phyloP scores from a whole-genome alignment of 2,113 vertebrate species.

The Pteropus alecto region DNA sequence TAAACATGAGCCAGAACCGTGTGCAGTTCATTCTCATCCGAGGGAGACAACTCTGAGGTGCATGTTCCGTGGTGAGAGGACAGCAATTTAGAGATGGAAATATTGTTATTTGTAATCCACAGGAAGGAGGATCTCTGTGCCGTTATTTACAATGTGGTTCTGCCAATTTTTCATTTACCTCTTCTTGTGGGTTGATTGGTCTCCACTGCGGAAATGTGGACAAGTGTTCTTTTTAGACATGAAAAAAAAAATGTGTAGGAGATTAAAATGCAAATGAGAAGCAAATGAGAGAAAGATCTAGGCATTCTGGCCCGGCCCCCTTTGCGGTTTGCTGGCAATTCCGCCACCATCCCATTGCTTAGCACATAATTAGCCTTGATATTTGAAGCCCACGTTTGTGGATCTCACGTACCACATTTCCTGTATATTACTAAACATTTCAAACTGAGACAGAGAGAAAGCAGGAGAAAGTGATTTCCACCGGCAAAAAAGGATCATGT shows the following conservation, averaged over 20 bases:
- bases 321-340: background rate
- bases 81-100: background rate
- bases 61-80: rapidly evolving
- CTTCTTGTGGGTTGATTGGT: background rate
- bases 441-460: slow-evolving; percentile 65
- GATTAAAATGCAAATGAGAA: slow-evolving; percentile 40
- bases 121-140: background rate
- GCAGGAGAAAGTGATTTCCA: slow-evolving; percentile 67
- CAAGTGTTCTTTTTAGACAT: background rate
- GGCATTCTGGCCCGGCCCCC: background rate
- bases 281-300: background rate
- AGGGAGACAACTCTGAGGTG: background rate
- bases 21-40: rapidly evolving
- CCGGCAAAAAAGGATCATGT: slow-evolving; percentile 22
- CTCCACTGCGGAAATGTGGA: background rate
- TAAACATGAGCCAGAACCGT: background rate
- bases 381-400: slow-evolving; percentile 39
- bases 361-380: slow-evolving; percentile 75
- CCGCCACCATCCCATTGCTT: slow-evolving; percentile 48
- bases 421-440: slow-evolving; percentile 44
- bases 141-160: background rate
- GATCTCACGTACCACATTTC: slow-evolving; percentile 62
- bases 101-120: rapidly evolving
- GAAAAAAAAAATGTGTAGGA: background rate
- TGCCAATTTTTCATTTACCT: background rate